Percentiles rank a stretch among this genome's conserved stretches.
These are phyloP conservation scores for Phyllotreta cruciferae DNA, from an alignment of 2,888 invertebrate species.

Conservation along the genomic window DNA sequence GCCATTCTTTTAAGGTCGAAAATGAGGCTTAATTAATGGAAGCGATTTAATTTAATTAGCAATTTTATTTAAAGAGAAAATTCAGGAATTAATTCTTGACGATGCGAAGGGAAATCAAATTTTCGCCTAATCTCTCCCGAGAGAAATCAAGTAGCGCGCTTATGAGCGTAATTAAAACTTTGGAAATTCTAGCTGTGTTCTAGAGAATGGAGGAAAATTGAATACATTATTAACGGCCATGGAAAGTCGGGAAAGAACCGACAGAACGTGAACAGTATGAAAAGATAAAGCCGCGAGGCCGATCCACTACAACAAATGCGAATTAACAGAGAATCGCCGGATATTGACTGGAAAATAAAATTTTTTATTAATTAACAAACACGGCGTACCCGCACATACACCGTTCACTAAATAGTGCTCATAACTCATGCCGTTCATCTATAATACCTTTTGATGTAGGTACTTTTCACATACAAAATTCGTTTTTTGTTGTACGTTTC, in stretches of 20 bases:
- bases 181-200: conserved; percentile 48
- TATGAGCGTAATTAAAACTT: conserved; percentile 48
- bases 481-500: conserved; percentile 5
- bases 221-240: conserved; percentile 51
- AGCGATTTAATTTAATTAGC: neutral
- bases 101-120: conserved; percentile 16
- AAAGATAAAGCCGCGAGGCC: conserved; percentile 34
- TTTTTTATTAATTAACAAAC: conserved; percentile 47
- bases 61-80: conserved; percentile 7
- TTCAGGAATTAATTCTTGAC: conserved; percentile 8
- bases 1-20: no score
- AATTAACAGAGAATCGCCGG: conserved; percentile 40
- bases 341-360: conserved; percentile 44
- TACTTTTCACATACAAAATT: conserved; percentile 34
- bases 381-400: no score
- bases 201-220: conserved; percentile 53
- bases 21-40: neutral
- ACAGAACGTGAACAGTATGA: conserved; percentile 23
- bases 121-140: conserved; percentile 13
- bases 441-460: conserved; percentile 44
- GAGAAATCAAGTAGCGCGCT: conserved; percentile 21
- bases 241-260: conserved; percentile 31
- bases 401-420: conserved; percentile 45
- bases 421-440: conserved; percentile 42
- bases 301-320: conserved; percentile 32